These are phyloP conservation scores for Pterocles gutturalis DNA, from an alignment of 2,113 vertebrate genomes.

Conservation along the genomic window DNA sequence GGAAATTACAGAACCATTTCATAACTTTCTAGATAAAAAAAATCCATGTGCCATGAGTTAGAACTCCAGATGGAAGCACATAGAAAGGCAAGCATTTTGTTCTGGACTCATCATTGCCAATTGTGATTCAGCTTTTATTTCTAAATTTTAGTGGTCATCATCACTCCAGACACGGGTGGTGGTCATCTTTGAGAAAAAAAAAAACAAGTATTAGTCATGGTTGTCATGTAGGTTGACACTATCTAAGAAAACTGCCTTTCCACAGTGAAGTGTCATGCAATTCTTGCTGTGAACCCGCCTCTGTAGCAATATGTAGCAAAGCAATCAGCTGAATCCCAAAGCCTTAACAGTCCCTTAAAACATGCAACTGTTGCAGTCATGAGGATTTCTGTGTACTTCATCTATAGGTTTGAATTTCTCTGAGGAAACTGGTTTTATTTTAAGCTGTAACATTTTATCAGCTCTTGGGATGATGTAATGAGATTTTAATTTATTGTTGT, in stretches of 20 bases:
- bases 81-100: neutral
- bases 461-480: neutral
- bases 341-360: neutral
- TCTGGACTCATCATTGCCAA: fast-evolving
- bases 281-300: neutral
- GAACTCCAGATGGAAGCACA: neutral
- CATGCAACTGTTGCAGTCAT: neutral
- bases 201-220: neutral
- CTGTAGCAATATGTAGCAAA: neutral
- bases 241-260: neutral
- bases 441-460: neutral
- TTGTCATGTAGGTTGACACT: neutral
- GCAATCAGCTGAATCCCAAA: neutral
- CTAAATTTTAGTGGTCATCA: fast-evolving
- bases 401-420: neutral
- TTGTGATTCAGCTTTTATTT: neutral
- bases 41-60: neutral
- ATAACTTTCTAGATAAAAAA: neutral
- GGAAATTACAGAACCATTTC: neutral
- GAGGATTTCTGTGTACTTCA: neutral
- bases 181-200: neutral
- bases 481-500: neutral
- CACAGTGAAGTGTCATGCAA: neutral
- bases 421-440: neutral
- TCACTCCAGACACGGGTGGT: neutral